A percentile compares a stretch with the other conserved stretches of the same genome.
These are phyloP conservation scores for Xenopus petersii DNA, from an alignment of 2,797 vertebrate genomes.

Conservation along the genomic window DNA sequence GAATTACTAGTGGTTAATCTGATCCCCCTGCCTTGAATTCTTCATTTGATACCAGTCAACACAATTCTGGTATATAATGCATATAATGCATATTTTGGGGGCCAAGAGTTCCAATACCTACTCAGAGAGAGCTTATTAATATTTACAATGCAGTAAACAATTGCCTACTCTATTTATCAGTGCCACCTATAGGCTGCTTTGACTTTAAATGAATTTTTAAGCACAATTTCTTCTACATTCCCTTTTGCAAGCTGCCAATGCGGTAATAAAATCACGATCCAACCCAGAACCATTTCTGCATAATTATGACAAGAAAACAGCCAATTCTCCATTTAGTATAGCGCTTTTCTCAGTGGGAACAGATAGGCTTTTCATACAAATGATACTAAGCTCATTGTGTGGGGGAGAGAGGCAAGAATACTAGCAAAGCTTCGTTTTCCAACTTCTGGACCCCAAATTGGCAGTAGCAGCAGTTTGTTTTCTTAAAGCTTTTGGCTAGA, in stretches of 20 bases:
- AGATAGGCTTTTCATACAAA: conserved; percentile 41
- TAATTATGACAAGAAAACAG: conserved; percentile 28
- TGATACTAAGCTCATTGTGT: conserved; percentile 43
- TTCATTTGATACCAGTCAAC: too few relatives aligned
- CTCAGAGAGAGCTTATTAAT: too few relatives aligned
- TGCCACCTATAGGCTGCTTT: too few relatives aligned
- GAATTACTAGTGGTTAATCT: too few relatives aligned
- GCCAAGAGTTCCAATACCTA: too few relatives aligned
- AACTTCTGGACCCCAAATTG: conserved; percentile 19
- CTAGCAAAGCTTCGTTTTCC: conserved; percentile 29
- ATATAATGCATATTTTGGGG: too few relatives aligned
- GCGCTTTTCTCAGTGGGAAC: conserved; percentile 31
- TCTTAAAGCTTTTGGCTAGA: conserved; percentile 23
- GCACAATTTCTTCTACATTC: background rate
- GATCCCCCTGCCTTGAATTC: too few relatives aligned
- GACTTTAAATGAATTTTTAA: too few relatives aligned
- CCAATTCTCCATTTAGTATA: conserved; percentile 23
- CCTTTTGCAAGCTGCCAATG: background rate
- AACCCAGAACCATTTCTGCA: conserved; percentile 15
- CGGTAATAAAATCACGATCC: conserved; percentile 2
- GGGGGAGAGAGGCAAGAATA: conserved; percentile 31
- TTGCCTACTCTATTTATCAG: too few relatives aligned
- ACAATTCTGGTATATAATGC: too few relatives aligned
- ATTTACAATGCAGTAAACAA: too few relatives aligned
- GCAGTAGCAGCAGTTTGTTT: conserved; percentile 29